Base-by-base conservation (phyloP, 2,797 vertebrate genomes). In the Aphelocoma californica region DNA sequence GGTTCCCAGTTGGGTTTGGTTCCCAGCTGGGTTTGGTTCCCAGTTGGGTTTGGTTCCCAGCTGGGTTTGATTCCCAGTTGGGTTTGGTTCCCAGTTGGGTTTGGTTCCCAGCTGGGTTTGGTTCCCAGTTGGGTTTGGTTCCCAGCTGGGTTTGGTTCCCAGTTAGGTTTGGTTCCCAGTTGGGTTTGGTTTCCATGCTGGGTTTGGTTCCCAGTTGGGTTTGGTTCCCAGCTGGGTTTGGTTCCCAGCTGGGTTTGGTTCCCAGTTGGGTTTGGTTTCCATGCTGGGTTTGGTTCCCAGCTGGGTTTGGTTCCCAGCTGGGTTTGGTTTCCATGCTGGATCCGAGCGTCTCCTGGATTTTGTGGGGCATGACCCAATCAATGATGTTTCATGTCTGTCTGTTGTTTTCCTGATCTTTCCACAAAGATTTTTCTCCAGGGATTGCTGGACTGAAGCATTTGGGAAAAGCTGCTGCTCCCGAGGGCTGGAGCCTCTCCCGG, bases 261-360 rank as follows among this genome's bases (percentile, higher is more conserved):
- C 7, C 51, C 51, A 18, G 17, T 17, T 50, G 9, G 26, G 25
- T 20, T 61, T 51, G 1, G 2, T 18, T 18, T 6, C 38, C 38
- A 38, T 6, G 38, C 38, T 38, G 40, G 45, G 24, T 54, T n/a
- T 61, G 44, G 21, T 8, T 50, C 7, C 70, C 25, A 13, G 4
- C 4, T 23, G 8, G 25, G 42, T 36, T 36, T 25, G n/a, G 10
- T 36, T 58, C 19, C 51, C 29, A 19, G 20, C 2, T 54, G 29
- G 24, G 51, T 54, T 72, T 28, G 36, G n/a, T 45, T 75, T 42
- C 48, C 14, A 0, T 4, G 10, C 20, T 29, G 36, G 31, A 2
- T 25, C 18, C 1, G 0, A 62, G 32, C 1, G 0, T 11, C 2
- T 2, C 45, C 20, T 0, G 0, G 31, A 19, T 18, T 54, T 24